Percentiles rank a stretch among this genome's conserved stretches.
Conservation (phyloP, 2,888 invertebrate genomes). For the Phyto melanocephala region DNA sequence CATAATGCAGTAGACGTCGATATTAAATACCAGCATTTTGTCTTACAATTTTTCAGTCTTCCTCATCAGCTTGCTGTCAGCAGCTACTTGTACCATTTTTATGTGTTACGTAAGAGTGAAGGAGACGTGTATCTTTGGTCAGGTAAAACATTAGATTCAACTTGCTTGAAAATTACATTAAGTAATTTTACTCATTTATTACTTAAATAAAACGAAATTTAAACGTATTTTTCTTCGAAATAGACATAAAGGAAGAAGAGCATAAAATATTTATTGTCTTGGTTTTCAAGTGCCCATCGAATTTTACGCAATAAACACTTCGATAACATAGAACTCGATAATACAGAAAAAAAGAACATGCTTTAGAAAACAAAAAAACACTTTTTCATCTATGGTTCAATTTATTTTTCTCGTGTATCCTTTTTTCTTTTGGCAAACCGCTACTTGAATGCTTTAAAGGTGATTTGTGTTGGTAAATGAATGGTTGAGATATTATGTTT, state of each 20-base stretch:
- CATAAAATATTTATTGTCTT: constrained; percentile 23
- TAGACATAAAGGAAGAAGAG: background rate
- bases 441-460: constrained; percentile 21
- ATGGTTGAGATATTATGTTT: constrained; percentile 36
- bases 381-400: background rate
- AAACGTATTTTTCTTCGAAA: constrained; percentile 5
- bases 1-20: background rate
- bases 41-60: background rate
- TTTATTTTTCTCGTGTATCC: background rate
- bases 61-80: constrained; percentile 3
- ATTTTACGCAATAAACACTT: constrained; percentile 28
- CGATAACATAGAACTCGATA: constrained; percentile 23
- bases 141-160: constrained; percentile 41
- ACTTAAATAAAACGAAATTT: constrained; percentile 1
- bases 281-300: background rate
- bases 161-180: constrained; percentile 29
- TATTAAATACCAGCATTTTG: constrained; percentile 26
- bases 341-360: background rate
- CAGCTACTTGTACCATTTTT: constrained; percentile 1
- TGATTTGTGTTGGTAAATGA: constrained; percentile 47
- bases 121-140: constrained; percentile 8
- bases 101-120: background rate
- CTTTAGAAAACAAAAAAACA: background rate
- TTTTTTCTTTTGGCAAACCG: constrained; percentile 34
- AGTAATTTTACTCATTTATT: constrained; percentile 42